Conservation (phyloP, 2,888 invertebrate species). For the Alentia gelatinosa region DNA sequence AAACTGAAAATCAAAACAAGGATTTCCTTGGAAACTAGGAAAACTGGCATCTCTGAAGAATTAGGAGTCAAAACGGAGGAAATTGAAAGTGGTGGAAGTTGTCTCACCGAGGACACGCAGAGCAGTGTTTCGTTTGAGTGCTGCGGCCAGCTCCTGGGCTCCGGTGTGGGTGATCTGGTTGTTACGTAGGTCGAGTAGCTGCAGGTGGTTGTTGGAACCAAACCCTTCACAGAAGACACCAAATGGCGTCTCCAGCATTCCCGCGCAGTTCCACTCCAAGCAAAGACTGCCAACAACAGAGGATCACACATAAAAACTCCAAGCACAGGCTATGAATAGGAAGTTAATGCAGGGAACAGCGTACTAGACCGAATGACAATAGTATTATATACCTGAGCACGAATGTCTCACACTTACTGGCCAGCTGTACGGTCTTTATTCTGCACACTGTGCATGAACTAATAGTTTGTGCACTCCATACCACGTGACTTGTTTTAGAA, state of each 20-base stretch:
- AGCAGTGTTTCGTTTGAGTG: conserved; percentile 76
- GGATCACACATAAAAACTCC: too few relatives aligned
- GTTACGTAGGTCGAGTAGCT: conserved; percentile 79
- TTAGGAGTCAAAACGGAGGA: too few relatives aligned
- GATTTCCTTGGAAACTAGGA: too few relatives aligned
- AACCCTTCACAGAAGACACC: conserved; percentile 80
- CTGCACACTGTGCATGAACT: too few relatives aligned
- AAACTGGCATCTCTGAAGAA: too few relatives aligned
- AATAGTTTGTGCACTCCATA: too few relatives aligned
- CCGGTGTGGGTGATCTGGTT: conserved; percentile 80
- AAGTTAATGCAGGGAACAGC: background rate
- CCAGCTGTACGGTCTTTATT: too few relatives aligned
- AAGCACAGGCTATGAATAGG: background rate
- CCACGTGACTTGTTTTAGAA: background rate
- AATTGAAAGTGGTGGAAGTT: too few relatives aligned
- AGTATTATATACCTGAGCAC: background rate
- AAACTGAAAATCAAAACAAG: too few relatives aligned
- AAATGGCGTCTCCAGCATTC: conserved; percentile 79
- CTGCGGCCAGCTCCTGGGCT: conserved; percentile 75
- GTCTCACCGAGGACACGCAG: conserved; percentile 73
- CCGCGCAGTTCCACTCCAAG: conserved; percentile 80
- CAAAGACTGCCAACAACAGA: conserved; percentile 78
- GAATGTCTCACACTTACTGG: too few relatives aligned
- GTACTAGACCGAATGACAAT: background rate
- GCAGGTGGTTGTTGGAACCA: conserved; percentile 73